Base-by-base conservation (phyloP, 2,797 vertebrate species). In the Tragelaphus eurycerus region DNA sequence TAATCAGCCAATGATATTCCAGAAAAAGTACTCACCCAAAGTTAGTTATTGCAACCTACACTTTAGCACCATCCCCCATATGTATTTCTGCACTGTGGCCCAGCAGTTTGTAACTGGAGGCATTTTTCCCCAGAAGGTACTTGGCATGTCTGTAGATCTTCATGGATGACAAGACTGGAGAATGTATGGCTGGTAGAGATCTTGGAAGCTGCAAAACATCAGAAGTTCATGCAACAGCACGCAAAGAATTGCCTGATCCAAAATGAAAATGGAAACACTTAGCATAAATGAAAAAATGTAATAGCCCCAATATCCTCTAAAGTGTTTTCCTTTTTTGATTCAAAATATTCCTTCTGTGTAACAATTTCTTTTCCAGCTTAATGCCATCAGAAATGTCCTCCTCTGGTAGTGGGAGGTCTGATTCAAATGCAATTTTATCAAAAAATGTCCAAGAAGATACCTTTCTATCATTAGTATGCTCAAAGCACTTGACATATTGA, bases 241-340 rank as follows among this genome's bases (percentile, higher is more conserved):
- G 17, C 62, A 54, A 78, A 52, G 13, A 86, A 82, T 1, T 34
- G 15, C 74, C 6, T 87, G 48, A 62, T 15, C 8, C 34, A 15
- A 82, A 60, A 83, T 27, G 34, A 76, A 50, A 48, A 76, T 13
- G 71, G 54, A 89, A 89, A 81, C 17, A 62, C 4, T 43, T 12
- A 76, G 46, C 19, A 62, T 82, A 89, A 90, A 16, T 82, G 16
- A 82, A 82, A 88, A 93, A 71, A 46, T 46, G 25, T 50, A 82
- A 89, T 60, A 64, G 8, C n/a, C n/a, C 15, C 6, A 57, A 43
- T 67, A 43, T 43, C 0, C 5, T 90, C 34, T 25, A 83, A 87
- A 6, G 1, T 38, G 4, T 52, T 83, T 62, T 8, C 19, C 55
- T 76, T n/a, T 81, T 2, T 60, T n/a, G 11, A 55, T 64, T 67